Conservation (phyloP, 1,140 invertebrate genomes). For the Helicoverpa zea region DNA sequence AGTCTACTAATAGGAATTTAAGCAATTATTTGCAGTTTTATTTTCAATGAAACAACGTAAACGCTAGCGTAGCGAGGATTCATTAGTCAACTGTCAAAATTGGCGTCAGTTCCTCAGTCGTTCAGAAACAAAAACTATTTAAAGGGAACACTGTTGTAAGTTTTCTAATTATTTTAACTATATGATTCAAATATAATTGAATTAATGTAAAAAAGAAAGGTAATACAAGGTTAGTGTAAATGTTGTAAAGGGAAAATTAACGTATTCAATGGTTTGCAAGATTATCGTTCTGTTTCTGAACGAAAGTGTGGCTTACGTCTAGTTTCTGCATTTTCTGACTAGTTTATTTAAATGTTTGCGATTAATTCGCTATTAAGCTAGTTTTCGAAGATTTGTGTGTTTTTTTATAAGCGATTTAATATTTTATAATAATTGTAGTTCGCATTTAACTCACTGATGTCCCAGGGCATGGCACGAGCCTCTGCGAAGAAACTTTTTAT, state of each 20-base stretch:
- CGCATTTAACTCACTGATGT: neutral
- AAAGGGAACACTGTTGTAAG: neutral
- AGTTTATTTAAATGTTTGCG: no score
- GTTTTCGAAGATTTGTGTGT: no score
- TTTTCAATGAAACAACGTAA: constrained; percentile 51
- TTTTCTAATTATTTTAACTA: neutral
- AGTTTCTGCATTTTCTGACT: neutral
- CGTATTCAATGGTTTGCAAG: neutral
- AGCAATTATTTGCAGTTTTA: constrained; percentile 46
- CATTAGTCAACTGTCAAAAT: constrained; percentile 66
- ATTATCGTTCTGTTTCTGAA: neutral
- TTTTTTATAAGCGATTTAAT: no score
- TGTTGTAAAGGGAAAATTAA: no score
- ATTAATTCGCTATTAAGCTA: no score
- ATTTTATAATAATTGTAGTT: neutral
- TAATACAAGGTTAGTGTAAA: no score
- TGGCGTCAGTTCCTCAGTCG: constrained; percentile 64
- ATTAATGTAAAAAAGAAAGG: no score
- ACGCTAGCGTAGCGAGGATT: constrained; percentile 51
- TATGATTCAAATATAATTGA: no score
- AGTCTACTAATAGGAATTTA: neutral
- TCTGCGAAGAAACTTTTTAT: no score
- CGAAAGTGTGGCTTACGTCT: neutral
- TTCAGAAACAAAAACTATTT: constrained; percentile 35
- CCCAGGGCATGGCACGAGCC: no score